Evolutionary conservation across 2,797 vertebrate genomes (phyloP).

Genomic region (Typhlichthys subterraneus): DNA sequence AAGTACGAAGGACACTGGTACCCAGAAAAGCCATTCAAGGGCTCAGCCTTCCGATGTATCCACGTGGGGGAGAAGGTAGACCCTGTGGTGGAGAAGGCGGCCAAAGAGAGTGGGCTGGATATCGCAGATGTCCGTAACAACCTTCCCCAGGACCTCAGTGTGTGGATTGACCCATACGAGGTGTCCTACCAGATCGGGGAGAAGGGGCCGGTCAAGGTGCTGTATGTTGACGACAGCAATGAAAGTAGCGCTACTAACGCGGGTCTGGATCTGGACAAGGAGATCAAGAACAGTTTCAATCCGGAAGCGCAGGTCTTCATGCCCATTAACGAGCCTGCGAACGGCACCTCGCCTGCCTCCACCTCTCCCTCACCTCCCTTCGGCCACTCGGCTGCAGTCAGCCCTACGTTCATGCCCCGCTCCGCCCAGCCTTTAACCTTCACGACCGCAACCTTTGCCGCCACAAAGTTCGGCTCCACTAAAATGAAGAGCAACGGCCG

Average conservation of each 20-base stretch:
- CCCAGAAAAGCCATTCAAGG: constrained; percentile 98
- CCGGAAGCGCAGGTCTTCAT: constrained; percentile 97
- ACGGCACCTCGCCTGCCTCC: constrained; percentile 85
- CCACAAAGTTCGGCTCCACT: constrained; percentile 98
- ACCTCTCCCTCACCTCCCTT: constrained; percentile 96
- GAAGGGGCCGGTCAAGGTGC: constrained; percentile 96
- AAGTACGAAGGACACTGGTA: constrained; percentile 99
- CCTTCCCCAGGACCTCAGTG: constrained; percentile 96
- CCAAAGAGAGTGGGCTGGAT: constrained; percentile 97
- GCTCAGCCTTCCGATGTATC: constrained; percentile 97
- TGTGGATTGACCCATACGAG: constrained; percentile 98
- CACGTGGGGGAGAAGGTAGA: constrained; percentile 97
- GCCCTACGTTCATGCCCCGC: constrained; percentile 95
- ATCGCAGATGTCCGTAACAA: constrained; percentile 96
- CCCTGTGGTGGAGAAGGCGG: constrained; percentile 95
- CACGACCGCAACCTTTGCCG: constrained; percentile 96
- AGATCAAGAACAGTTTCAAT: constrained; percentile 99
- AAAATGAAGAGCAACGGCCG: constrained; percentile 97
- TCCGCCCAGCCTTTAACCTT: constrained; percentile 97
- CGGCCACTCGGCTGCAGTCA: constrained; percentile 93
- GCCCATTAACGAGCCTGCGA: constrained; percentile 90
- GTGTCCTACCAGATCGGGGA: constrained; percentile 99
- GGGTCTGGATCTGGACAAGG: constrained; percentile 92
- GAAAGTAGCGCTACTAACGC: constrained; percentile 73
- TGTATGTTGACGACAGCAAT: constrained; percentile 92